phyloP scores from a whole-genome alignment of 2,888 invertebrate genomes.

The Tiphia femorata region DNA sequence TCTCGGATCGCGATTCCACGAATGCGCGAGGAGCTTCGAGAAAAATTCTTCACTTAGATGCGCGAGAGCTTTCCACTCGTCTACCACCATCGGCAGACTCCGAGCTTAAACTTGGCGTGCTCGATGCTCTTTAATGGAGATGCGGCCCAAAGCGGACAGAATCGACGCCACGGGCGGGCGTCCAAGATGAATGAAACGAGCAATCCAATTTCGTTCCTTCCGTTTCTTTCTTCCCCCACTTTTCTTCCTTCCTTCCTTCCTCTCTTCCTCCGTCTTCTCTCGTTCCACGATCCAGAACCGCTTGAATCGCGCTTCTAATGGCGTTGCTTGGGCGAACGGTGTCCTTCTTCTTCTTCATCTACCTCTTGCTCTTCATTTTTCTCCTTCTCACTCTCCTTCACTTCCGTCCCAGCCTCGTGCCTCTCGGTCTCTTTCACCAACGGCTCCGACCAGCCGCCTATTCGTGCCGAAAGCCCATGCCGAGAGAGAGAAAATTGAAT shows the following conservation, averaged over 20 bases:
- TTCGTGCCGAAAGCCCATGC: conserved; percentile 2
- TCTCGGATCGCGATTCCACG: too few relatives aligned
- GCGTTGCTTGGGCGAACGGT: background rate
- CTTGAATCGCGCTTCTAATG: background rate
- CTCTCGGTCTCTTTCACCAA: background rate
- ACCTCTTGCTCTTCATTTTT: too few relatives aligned
- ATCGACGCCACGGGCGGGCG: too few relatives aligned
- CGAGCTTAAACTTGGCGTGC: too few relatives aligned
- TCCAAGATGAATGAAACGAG: background rate
- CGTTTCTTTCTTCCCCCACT: background rate
- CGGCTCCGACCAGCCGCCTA: background rate
- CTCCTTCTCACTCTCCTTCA: too few relatives aligned
- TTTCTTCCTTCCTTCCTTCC: background rate
- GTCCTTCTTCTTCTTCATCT: background rate
- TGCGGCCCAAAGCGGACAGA: too few relatives aligned
- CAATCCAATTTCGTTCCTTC: background rate
- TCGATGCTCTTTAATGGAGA: too few relatives aligned
- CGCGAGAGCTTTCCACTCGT: too few relatives aligned
- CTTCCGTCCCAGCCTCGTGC: background rate
- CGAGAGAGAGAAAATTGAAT: background rate
- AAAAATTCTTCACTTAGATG: too few relatives aligned
- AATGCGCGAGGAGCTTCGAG: too few relatives aligned
- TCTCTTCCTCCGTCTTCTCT: background rate
- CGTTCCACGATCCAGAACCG: background rate
- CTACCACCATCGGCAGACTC: too few relatives aligned